phyloP scores from a whole-genome alignment of 2,797 vertebrate species.

The Poeciliopsis turneri region DNA sequence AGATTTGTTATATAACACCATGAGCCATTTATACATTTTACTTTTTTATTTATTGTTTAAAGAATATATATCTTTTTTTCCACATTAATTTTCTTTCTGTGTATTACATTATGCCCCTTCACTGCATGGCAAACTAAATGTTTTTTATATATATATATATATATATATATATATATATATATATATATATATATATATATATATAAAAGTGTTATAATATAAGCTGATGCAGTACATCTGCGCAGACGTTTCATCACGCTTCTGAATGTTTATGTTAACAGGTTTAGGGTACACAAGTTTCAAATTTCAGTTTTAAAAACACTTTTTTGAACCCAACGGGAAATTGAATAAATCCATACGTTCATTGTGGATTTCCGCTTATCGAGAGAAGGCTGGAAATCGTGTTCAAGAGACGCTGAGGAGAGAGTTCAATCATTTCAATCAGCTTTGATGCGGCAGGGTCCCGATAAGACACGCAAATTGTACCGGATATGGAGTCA shows the following conservation, averaged over 20 bases:
- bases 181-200: no score
- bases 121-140: slow-evolving; percentile 50
- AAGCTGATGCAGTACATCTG: slow-evolving; percentile 9
- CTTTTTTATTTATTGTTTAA: slow-evolving; percentile 67
- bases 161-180: background rate
- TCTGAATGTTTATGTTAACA: background rate
- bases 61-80: background rate
- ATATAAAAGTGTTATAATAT: slow-evolving; percentile 18
- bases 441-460: background rate
- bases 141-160: background rate
- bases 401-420: background rate
- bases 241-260: background rate
- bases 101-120: slow-evolving; percentile 43
- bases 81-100: slow-evolving; percentile 35
- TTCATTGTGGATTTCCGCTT: background rate
- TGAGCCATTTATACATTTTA: slow-evolving; percentile 49
- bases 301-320: background rate
- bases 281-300: background rate
- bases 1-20: slow-evolving; percentile 43
- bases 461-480: background rate
- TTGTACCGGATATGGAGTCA: background rate
- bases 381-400: background rate
- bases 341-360: no score
- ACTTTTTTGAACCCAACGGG: no score
- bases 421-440: background rate